Conservation (phyloP, 2,888 invertebrate species). For the Callosobruchus maculatus region DNA sequence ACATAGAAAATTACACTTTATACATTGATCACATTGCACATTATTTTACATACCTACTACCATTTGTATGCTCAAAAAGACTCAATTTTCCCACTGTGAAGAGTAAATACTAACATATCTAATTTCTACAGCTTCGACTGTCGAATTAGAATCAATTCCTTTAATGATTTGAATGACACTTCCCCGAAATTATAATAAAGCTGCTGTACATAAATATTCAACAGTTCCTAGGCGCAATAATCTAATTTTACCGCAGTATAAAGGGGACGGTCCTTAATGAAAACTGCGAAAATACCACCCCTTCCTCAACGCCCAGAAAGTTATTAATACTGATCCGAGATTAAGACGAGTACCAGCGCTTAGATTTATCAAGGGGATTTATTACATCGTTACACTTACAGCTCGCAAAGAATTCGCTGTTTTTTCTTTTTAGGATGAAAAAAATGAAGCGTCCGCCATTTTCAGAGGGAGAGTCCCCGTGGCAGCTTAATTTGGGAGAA, state of each 20-base stretch:
- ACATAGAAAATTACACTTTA: too few species aligned
- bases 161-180: too few species aligned
- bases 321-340: not conserved
- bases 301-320: not conserved
- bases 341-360: not conserved
- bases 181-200: too few species aligned
- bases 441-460: not conserved
- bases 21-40: too few species aligned
- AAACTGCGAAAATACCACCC: not conserved
- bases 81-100: too few species aligned
- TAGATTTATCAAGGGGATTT: not conserved
- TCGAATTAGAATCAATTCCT: too few species aligned
- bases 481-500: not conserved
- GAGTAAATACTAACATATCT: too few species aligned
- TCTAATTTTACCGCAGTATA: not conserved
- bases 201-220: not conserved
- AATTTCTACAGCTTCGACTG: too few species aligned
- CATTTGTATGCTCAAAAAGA: too few species aligned
- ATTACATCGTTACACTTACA: not conserved
- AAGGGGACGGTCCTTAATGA: not conserved
- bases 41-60: too few species aligned
- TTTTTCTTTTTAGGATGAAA: not conserved
- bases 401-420: not conserved
- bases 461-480: not conserved
- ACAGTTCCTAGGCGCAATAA: not conserved